Evolutionary conservation across 2,888 invertebrate genomes (phyloP).

Genomic region (Tachina fera): DNA sequence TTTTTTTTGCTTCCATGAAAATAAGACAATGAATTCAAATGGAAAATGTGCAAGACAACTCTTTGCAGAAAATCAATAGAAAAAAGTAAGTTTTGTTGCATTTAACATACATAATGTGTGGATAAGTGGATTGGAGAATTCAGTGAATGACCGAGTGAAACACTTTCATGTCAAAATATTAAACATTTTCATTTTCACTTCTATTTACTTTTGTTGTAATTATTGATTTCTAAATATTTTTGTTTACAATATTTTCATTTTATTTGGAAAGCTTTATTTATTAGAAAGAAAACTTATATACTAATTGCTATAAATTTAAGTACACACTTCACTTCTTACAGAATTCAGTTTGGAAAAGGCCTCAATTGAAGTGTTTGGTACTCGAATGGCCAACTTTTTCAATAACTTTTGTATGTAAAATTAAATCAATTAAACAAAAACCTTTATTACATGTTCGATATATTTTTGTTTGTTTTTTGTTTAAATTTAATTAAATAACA

Average conservation of each 20-base stretch:
- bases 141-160: constrained; percentile 23
- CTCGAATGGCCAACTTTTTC: constrained; percentile 82
- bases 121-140: background rate
- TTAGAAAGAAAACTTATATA: constrained; percentile 22
- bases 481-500: too few species aligned
- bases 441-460: constrained; percentile 35
- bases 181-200: constrained; percentile 16
- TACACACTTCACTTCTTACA: constrained; percentile 71
- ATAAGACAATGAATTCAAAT: constrained; percentile 14
- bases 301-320: constrained; percentile 41
- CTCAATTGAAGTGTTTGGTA: constrained; percentile 81
- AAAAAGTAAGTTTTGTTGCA: constrained; percentile 40
- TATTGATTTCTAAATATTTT: constrained; percentile 6
- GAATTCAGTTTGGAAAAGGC: constrained; percentile 75
- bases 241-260: constrained; percentile 1
- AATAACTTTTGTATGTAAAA: constrained; percentile 82
- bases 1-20: constrained; percentile 4
- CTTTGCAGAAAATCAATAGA: constrained; percentile 49
- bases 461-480: constrained; percentile 41
- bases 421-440: constrained; percentile 48
- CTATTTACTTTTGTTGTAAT: constrained; percentile 4
- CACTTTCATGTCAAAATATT: constrained; percentile 52
- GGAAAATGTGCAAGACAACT: constrained; percentile 32
- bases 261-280: constrained; percentile 9
- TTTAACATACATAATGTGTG: background rate